Percentiles rank a stretch among this genome's conserved stretches.
These are phyloP conservation scores for Anguilla pacifica DNA, from an alignment of 2,797 vertebrate species.

Conservation along the genomic window DNA sequence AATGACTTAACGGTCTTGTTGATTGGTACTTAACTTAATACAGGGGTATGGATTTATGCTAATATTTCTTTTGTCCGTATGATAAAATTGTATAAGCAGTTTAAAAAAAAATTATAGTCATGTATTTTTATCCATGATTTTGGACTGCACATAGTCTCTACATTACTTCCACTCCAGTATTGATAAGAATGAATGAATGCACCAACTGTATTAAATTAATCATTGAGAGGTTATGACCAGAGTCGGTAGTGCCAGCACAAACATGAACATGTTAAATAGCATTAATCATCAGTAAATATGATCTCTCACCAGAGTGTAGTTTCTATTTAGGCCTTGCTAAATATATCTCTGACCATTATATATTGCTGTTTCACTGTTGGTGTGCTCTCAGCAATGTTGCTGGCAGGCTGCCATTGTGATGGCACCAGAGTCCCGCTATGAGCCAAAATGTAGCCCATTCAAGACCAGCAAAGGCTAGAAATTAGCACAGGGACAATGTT, in stretches of 20 bases:
- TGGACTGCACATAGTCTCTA: background rate
- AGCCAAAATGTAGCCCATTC: background rate
- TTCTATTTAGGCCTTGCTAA: background rate
- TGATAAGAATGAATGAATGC: background rate
- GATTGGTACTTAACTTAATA: background rate
- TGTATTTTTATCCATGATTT: background rate
- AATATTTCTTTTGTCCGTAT: too few species aligned
- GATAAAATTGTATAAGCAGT: too few species aligned
- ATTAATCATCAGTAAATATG: conserved; percentile 22
- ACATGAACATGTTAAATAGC: background rate
- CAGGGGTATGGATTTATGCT: background rate
- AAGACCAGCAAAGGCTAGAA: background rate
- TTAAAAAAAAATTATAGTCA: too few species aligned
- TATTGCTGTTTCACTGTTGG: conserved; percentile 17
- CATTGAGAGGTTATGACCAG: conserved; percentile 15
- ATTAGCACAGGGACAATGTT: background rate
- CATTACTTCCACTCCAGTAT: background rate
- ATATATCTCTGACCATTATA: conserved; percentile 8
- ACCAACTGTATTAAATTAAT: conserved; percentile 9
- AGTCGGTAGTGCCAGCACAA: background rate
- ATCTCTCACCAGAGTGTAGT: conserved; percentile 21
- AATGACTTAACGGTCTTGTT: background rate
- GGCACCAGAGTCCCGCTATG: background rate
- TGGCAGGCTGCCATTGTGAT: conserved; percentile 1
- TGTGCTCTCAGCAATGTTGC: background rate